These are phyloP conservation scores for Ericerus pela DNA, from an alignment of 1,140 invertebrate genomes.

Conservation along the genomic window DNA sequence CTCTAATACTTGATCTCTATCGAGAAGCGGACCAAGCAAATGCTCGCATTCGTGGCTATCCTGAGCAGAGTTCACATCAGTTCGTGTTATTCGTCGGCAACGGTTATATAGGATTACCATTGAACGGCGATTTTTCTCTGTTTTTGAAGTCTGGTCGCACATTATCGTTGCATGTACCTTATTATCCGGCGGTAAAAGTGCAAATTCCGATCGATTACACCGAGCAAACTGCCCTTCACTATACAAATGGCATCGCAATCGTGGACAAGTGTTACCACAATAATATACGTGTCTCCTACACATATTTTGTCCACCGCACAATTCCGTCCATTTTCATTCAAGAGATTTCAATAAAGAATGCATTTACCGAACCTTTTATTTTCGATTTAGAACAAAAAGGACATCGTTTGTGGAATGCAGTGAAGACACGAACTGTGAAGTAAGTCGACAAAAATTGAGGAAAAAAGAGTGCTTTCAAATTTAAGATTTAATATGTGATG, in stretches of 20 bases:
- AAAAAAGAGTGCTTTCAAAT: constrained; percentile 10
- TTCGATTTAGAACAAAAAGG: constrained; percentile 1
- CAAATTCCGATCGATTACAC: constrained; percentile 33
- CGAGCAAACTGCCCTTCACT: constrained; percentile 47
- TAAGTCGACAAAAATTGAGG: neutral
- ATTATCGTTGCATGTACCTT: constrained; percentile 51
- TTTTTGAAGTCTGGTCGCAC: constrained; percentile 54
- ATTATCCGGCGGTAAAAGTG: constrained; percentile 53
- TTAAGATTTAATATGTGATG: neutral
- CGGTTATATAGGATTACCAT: constrained; percentile 50
- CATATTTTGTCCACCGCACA: constrained; percentile 63
- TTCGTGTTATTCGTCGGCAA: constrained; percentile 50
- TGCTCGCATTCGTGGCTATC: neutral
- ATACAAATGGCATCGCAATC: constrained; percentile 49
- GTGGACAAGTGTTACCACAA: constrained; percentile 47
- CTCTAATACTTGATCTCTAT: neutral
- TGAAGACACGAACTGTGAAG: constrained; percentile 10
- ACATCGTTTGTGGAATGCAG: constrained; percentile 14
- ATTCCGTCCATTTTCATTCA: constrained; percentile 63
- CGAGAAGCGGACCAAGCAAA: neutral
- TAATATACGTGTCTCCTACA: constrained; percentile 48
- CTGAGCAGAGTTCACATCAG: neutral
- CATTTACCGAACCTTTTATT: constrained; percentile 30
- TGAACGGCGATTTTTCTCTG: constrained; percentile 46
- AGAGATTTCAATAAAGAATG: constrained; percentile 61